Evolutionary conservation across 2,113 vertebrate species (phyloP).

Genomic region (Halcyon malimbica): DNA sequence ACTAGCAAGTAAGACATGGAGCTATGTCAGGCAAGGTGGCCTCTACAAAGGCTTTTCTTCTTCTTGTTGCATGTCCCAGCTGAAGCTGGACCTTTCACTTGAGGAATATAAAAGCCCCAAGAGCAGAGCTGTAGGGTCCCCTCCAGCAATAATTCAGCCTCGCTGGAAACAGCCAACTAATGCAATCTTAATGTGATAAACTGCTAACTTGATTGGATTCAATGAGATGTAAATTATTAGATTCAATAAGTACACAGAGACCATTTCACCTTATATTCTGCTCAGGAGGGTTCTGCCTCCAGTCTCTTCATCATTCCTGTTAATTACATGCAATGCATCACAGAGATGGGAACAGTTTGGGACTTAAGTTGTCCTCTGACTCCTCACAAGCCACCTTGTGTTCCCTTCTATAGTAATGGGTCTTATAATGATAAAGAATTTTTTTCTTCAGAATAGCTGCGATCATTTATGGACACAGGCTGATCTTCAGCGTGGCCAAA

Average conservation of each 20-base stretch:
- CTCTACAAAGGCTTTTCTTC: neutral
- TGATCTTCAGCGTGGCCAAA: neutral
- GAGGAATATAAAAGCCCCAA: neutral
- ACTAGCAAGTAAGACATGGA: neutral
- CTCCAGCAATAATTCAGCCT: conserved; percentile 60
- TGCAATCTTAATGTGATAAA: conserved; percentile 72
- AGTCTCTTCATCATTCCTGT: conserved; percentile 48
- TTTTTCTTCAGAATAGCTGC: neutral
- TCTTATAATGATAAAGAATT: neutral
- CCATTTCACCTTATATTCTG: conserved; percentile 51
- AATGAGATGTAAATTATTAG: conserved; percentile 79
- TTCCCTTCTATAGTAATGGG: neutral
- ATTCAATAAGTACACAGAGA: conserved; percentile 72
- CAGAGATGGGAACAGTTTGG: neutral
- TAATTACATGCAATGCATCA: conserved; percentile 25
- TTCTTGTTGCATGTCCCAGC: neutral
- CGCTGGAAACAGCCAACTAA: conserved; percentile 61
- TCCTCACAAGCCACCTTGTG: neutral
- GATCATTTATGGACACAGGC: neutral
- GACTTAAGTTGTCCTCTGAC: neutral
- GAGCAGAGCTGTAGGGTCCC: neutral
- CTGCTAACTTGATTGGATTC: conserved; percentile 72
- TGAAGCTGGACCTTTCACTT: neutral
- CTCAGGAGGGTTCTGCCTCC: conserved; percentile 39
- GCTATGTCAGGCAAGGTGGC: fast-evolving